Evolutionary conservation across 2,888 invertebrate genomes (phyloP), one percentile per base, ranked within the genome.

Genomic region (Tryphoninae sp.): DNA sequence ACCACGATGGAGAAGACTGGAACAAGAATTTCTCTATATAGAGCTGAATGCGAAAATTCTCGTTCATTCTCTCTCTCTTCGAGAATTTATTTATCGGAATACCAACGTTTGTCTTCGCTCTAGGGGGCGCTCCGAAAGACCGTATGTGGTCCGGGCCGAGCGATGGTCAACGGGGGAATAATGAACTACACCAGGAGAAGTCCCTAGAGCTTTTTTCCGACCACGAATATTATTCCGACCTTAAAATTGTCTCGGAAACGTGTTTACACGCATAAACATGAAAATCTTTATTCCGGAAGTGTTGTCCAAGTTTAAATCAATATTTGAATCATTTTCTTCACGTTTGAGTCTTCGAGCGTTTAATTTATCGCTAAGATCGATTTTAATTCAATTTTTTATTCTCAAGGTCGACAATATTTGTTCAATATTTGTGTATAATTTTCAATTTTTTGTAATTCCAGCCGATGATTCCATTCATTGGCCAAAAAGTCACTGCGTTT

Each of bases 41-140:
- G 67, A 40, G 40, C 59, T 42, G 33, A 78, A 67, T 74, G 23
- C 75, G 67, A 58, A 26, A 45, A 65, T 67, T 59, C 51, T n/a
- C 40, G n/a, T 62, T 33, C 26, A 51, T 73, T 73, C 33, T 55
- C 45, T 11, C 13, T 26, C 13, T 16, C 13, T 33, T 40, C 55
- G 45, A 61, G 83, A 86, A 84, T 86, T 87, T 86, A 88, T 85
- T 87, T 87, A 86, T 87, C 76, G 84, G 75, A 85, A 86, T 85
- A 78, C 79, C 77, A 26, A 55, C 26, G 77, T 85, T 86, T 84
- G 82, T 86, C 80, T 81, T 58, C 49, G 11, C 40, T 23, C 40
- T 68, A 16, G 65, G 45, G 78, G 68, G 75, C 33, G 13, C 19
- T 58, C 9, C 59, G 53, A 8, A 42, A 22, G 40, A 55, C 16